Evolutionary conservation across 2,797 vertebrate species (phyloP).

Genomic region (Holocentrus rufus): DNA sequence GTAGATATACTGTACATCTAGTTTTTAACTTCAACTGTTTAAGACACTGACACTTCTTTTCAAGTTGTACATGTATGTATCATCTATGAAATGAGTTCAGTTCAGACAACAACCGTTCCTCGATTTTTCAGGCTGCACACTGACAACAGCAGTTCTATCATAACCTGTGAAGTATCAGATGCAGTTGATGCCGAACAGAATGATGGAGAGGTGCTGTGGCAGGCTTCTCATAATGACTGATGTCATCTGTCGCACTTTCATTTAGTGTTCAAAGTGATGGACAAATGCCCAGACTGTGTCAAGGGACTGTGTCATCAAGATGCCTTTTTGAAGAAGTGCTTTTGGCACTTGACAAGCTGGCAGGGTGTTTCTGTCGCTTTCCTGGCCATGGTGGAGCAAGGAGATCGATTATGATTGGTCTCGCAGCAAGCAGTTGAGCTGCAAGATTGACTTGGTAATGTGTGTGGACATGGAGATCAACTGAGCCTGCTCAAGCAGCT

Average conservation of each 20-base stretch:
- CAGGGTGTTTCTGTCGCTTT: conserved; percentile 44
- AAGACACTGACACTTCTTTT: conserved; percentile 27
- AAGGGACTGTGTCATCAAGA: conserved; percentile 64
- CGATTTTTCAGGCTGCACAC: conserved; percentile 32
- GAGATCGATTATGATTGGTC: conserved; percentile 74
- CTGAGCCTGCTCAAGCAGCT: conserved; percentile 61
- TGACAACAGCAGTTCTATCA: conserved; percentile 25
- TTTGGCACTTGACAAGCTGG: conserved; percentile 65
- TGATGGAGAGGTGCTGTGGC: conserved; percentile 43
- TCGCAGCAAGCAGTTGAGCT: conserved; percentile 59
- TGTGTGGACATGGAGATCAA: conserved; percentile 73
- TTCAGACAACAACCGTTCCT: conserved; percentile 32
- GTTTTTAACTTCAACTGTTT: conserved; percentile 15
- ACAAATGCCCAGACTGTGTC: conserved; percentile 64
- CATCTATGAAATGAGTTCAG: conserved; percentile 37
- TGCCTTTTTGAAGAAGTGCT: conserved; percentile 69
- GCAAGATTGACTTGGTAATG: conserved; percentile 70
- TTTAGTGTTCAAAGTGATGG: conserved; percentile 73
- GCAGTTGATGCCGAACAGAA: conserved; percentile 38
- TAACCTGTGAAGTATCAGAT: conserved; percentile 52
- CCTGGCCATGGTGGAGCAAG: conserved; percentile 24
- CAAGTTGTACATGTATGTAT: conserved; percentile 21
- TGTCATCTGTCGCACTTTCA: conserved; percentile 72
- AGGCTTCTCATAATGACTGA: conserved; percentile 66
- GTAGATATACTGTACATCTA: no score